Conservation (phyloP, 2,888 invertebrate genomes). For the Argyra leucocephala region DNA sequence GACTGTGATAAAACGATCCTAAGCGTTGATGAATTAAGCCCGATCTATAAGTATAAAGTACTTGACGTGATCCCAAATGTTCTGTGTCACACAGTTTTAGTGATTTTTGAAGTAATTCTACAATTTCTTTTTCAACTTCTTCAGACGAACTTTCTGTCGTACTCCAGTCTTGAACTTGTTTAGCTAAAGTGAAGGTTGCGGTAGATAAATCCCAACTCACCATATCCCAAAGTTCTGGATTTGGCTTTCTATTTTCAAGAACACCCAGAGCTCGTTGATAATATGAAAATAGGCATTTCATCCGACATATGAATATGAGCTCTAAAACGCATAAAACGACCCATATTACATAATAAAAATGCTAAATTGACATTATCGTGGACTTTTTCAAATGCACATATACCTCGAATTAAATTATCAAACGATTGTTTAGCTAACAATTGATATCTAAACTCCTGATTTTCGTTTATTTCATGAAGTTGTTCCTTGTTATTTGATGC, state of each 20-base stretch:
- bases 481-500: neutral
- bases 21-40: slow-evolving; percentile 72
- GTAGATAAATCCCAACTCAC: slow-evolving; percentile 81
- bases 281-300: slow-evolving; percentile 46
- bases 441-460: slow-evolving; percentile 37
- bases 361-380: slow-evolving; percentile 70
- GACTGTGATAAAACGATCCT: slow-evolving; percentile 72
- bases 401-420: slow-evolving; percentile 58
- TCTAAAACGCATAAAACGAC: slow-evolving; percentile 67
- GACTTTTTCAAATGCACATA: slow-evolving; percentile 60
- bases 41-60: slow-evolving; percentile 72
- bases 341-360: slow-evolving; percentile 71
- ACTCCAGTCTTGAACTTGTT: slow-evolving; percentile 61
- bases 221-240: slow-evolving; percentile 65
- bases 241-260: slow-evolving; percentile 53
- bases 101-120: slow-evolving; percentile 66
- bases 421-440: slow-evolving; percentile 50
- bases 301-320: slow-evolving; percentile 53
- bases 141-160: slow-evolving; percentile 40
- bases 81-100: slow-evolving; percentile 62
- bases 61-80: slow-evolving; percentile 59
- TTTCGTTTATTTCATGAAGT: slow-evolving; percentile 8
- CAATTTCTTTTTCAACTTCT: slow-evolving; percentile 50
- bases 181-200: slow-evolving; percentile 68
- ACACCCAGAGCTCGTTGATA: slow-evolving; percentile 61